Percentiles rank a stretch among this genome's conserved stretches.
phyloP scores from a whole-genome alignment of 2,888 invertebrate genomes.

The Xanthorhoe spadicearia region DNA sequence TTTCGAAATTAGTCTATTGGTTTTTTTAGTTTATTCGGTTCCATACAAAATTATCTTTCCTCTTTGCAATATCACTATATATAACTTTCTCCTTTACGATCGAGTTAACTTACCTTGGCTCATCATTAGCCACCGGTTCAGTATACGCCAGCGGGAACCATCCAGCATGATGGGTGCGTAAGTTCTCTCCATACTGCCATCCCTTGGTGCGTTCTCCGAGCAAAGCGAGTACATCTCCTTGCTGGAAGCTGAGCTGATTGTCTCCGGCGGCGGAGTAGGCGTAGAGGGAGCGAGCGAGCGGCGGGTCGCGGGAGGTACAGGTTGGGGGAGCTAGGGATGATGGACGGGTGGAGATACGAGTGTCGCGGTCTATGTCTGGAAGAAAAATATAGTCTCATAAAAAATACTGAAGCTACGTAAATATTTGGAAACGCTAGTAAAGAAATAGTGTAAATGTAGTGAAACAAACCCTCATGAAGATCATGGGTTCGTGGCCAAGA shows the following conservation, averaged over 20 bases:
- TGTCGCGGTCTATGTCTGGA: slow-evolving; percentile 60
- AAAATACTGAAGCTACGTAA: no score
- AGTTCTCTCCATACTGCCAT: slow-evolving; percentile 98
- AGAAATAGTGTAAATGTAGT: no score
- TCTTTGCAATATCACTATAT: no score
- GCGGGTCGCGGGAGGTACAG: slow-evolving; percentile 87
- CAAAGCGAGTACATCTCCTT: slow-evolving; percentile 94
- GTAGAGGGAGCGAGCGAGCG: slow-evolving; percentile 93
- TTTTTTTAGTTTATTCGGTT: no score
- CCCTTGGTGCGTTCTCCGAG: slow-evolving; percentile 97
- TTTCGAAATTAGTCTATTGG: no score
- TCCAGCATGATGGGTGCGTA: slow-evolving; percentile 95
- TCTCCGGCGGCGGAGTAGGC: slow-evolving; percentile 95
- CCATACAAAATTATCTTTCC: no score
- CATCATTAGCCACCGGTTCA: slow-evolving; percentile 89
- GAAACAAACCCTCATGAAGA: no score
- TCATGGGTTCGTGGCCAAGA: no score
- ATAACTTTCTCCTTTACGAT: not conserved
- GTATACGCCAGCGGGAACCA: slow-evolving; percentile 99
- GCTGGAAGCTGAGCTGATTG: slow-evolving; percentile 96
- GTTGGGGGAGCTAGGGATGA: slow-evolving; percentile 87
- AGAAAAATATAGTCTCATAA: not conserved
- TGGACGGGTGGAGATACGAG: slow-evolving; percentile 82
- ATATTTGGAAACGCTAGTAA: no score
- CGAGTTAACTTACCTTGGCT: slow-evolving; percentile 46